phyloP scores from a whole-genome alignment of 2,888 invertebrate species.

The Scaeva pyrastri region DNA sequence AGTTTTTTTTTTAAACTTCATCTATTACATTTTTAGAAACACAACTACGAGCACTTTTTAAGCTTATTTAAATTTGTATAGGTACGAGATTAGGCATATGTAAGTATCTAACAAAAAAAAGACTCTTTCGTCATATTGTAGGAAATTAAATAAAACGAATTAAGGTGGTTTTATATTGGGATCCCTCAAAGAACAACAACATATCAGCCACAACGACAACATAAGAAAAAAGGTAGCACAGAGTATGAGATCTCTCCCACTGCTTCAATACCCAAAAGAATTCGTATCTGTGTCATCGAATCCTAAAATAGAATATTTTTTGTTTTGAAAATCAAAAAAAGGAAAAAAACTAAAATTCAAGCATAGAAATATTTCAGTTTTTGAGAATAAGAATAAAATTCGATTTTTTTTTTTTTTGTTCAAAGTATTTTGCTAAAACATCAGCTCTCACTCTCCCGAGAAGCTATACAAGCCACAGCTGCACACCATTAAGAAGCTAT shows the following conservation, averaged over 20 bases:
- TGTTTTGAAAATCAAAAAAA: slow-evolving; percentile 51
- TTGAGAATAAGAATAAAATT: slow-evolving; percentile 33
- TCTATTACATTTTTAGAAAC: slow-evolving; percentile 17
- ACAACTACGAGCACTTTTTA: slow-evolving; percentile 27
- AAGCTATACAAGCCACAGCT: neutral
- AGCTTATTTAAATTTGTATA: neutral
- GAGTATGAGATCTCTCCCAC: slow-evolving; percentile 53
- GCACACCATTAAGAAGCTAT: slow-evolving; percentile 6
- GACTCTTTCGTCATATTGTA: slow-evolving; percentile 43
- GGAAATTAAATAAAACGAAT: slow-evolving; percentile 62
- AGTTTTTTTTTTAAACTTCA: slow-evolving; percentile 43
- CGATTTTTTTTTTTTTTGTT: slow-evolving; percentile 6
- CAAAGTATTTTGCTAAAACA: slow-evolving; percentile 28
- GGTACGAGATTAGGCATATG: too few relatives aligned
- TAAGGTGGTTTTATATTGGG: slow-evolving; percentile 63
- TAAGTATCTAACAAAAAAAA: neutral
- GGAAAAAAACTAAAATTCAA: slow-evolving; percentile 33
- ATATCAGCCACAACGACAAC: slow-evolving; percentile 10
- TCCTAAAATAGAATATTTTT: slow-evolving; percentile 77
- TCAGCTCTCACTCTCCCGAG: neutral
- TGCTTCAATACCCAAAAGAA: slow-evolving; percentile 58
- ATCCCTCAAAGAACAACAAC: slow-evolving; percentile 28
- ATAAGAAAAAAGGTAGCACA: slow-evolving; percentile 23
- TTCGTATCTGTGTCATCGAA: slow-evolving; percentile 82
- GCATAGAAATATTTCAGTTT: slow-evolving; percentile 43